phyloP scores from a whole-genome alignment of 2,113 vertebrate genomes.

The Strix aluco region DNA sequence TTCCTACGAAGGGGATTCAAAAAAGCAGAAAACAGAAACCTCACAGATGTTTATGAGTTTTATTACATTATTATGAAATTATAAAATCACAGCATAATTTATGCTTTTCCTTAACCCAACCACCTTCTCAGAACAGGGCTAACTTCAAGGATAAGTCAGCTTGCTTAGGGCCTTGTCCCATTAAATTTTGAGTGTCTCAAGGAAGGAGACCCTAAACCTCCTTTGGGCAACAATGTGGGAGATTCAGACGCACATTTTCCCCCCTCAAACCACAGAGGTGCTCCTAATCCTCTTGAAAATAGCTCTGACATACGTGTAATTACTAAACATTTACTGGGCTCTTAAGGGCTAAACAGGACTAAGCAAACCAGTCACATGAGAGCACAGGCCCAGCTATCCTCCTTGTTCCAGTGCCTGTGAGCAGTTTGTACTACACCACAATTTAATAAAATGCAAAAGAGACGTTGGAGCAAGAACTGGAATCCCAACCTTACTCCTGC shows the following conservation, averaged over 20 bases:
- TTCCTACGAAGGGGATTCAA: not conserved
- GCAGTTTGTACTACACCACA: not conserved
- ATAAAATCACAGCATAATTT: not conserved
- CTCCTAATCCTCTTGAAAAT: not conserved
- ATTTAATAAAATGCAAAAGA: not conserved
- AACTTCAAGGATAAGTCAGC: not conserved
- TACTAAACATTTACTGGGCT: not conserved
- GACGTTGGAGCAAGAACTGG: not conserved
- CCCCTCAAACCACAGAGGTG: not conserved
- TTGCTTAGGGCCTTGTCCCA: not conserved
- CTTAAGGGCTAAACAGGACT: not conserved
- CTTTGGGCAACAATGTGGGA: not conserved
- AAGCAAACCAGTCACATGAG: not conserved
- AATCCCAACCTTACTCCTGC: not conserved
- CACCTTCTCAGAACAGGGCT: not conserved
- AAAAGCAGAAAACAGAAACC: not conserved
- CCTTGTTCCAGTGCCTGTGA: not conserved
- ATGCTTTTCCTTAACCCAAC: not conserved
- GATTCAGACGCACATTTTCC: not conserved
- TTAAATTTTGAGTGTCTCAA: not conserved
- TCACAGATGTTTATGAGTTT: not conserved
- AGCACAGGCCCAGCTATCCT: not conserved
- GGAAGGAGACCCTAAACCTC: not conserved
- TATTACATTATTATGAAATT: not conserved
- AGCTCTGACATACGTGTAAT: not conserved